Base-by-base conservation (phyloP, 2,113 vertebrate species). In the Thalassarche chlororhynchos region DNA sequence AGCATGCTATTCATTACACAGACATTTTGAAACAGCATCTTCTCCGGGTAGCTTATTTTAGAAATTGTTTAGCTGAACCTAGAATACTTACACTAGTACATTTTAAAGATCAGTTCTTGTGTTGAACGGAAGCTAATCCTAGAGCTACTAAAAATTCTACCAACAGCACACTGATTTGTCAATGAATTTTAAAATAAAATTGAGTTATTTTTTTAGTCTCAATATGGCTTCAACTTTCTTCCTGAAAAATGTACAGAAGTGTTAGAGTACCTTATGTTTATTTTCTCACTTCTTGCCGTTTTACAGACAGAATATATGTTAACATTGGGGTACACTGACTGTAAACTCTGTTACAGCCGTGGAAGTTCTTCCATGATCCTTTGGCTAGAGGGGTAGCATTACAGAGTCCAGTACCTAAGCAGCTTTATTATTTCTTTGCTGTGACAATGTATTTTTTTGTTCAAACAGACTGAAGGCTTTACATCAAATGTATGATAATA, bases 41-140 rank as follows among this genome's bases (percentile, higher is more conserved):
- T 93, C 91, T 98, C 94, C 25, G 18, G 92, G 92, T 76, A 97
- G 96, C 87, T 97, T 95, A 90, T 95, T 95, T 95, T 93, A 97
- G 97, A 96, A 78, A 89, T 84, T 52, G 10, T 92, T 94, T 88
- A 96, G 96, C 95, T 96, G 95, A 96, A 89, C 90, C 86, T 95
- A 91, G 95, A 76, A 40, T 96, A 91, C 91, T 96, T 96, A 87
- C 57, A 75, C 24, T 84, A 90, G 90, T 38, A 66, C 55, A 25
- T 71, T 76, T 85, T 74, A 47, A 92, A 83, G 90, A 93, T 78
- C 72, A 64, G 55, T 92, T 95, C 78, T 84, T 25, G 9, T 29
- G 42, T 55, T 38, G 61, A 77, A 46, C 20, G 1, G 40, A 71
- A 83, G 84, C 85, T 97, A 94, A 95, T 93, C n/a, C 46, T 87